Evolutionary conservation across 2,888 invertebrate genomes (phyloP), one percentile per base, ranked within the genome.

Genomic region (Ectropis crepuscularia): DNA sequence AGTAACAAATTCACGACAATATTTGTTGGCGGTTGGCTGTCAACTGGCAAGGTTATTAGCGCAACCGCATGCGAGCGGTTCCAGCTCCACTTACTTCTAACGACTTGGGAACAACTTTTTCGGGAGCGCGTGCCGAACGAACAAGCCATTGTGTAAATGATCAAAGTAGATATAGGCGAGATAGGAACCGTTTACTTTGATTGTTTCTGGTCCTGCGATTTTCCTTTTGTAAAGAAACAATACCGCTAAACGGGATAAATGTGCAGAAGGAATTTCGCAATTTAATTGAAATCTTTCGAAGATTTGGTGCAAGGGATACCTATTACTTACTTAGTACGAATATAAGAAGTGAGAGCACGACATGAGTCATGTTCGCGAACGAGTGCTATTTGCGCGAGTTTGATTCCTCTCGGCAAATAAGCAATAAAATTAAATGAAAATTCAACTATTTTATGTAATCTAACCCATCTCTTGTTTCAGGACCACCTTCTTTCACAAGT

Each of bases 1-100:
- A 77, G 77, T 81, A 89, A 90, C 89, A 90, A 90, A 90, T 90
- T 90, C 90, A 88, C 83, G 84, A 85, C 89, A 89, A 88, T 89
- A 89, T 90, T 83, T 86, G 86, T 81, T 86, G 87, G 83, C 87
- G 86, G 86, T 79, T 81, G 78, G 77, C 82, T 87, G 89, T 87
- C 89, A 86, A 68, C 81, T 72, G 71, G 74, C 75, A 73, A 70
- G 73, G 85, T 88, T 89, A 89, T 89, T 88, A 86, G 82, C 80
- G 77, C 78, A 73, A 75, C 72, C 72, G 75, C 75, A 78, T 60
- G 74, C 75, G 63, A 53, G 77, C 77, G 76, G 66, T 57, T 67
- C 47, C 60, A 72, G 73, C 71, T 71, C 59, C 49, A 53, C 65
- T 65, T 64, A 63, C 62, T 67, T 55, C 64, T 66, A 67, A 67